Base-by-base conservation (phyloP, 2,113 vertebrate genomes). In the Siniperca chuatsi region DNA sequence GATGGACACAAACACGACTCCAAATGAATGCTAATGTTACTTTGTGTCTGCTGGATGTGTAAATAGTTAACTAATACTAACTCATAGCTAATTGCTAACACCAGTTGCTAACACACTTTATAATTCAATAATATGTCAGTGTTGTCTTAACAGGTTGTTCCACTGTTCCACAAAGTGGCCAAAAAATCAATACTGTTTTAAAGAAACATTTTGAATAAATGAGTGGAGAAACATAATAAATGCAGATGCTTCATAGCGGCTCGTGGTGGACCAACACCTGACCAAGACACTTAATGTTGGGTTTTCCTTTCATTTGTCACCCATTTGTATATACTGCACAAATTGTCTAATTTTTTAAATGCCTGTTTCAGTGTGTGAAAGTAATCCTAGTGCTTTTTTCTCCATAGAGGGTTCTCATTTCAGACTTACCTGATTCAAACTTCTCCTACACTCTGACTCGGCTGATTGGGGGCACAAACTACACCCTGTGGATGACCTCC, bases 401-500 rank as follows among this genome's bases (percentile, higher is more conserved):
- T 71, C 82, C 48, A 52, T 60, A 96, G 96, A 92, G 35, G 42
- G 79, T 96, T 74, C 83, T 70, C 0, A 62, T 93, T 67, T 88
- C 90, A 79, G 74, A 89, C 23, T 55, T 89, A 35, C 55, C 79
- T 37, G 77, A 78, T 29, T 78, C 75, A 33, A n/a, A 67, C 57
- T 66, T 85, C 72, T 88, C 77, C 57, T 90, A 90, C 82, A 87
- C 83, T 67, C 77, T 96, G 86, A 89, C 81, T 54, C 64, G 75
- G 57, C 92, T 96, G 68, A 87, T 79, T 16, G 94, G 93, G 21
- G 95, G 95, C 61, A 90, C 82, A 52, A 90, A 93, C 77, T 96
- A 96, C 94, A 95, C 89, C 74, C 44, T 96, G 50, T 96, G 95
- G 95, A 93, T 96, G 90, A 97, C 97, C 85, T 97, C 97, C 84